Evolutionary conservation across 2,888 invertebrate species (phyloP), one percentile per base, ranked within the genome.

Genomic region (Dryococelus australis): DNA sequence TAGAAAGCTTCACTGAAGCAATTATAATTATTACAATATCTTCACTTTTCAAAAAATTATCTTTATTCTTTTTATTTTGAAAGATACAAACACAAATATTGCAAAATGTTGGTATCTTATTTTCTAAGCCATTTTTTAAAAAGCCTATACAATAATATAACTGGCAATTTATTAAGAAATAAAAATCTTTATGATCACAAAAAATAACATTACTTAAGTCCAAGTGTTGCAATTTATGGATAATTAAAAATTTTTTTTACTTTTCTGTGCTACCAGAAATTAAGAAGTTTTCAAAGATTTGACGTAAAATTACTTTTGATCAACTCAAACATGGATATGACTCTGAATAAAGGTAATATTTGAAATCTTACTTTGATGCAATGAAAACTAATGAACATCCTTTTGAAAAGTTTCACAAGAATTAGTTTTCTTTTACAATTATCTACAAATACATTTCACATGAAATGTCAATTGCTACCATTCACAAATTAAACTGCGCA

Each of bases 1-100:
- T 85, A 86, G 26, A 87, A 87, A 87, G 87, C 87, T 87, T 87
- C 87, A 86, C 43, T 87, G 87, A 86, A 87, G 87, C 87, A 80
- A 86, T 86, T 84, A 51, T 87, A 86, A 86, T 87, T 87, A 87
- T 35, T 81, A 86, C 35, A 43, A 43, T 80, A 78, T 86, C 65
- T 86, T 84, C 84, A 86, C 84, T 86, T 78, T 85, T 86, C 79
- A 43, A 65, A 85, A 85, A 78, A 85, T 87, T 83, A 80, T 80
- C 28, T 27, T 80, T 80, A 83, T 83, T 83, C 16, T 83, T 83
- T 20, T 83, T 83, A 83, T 83, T 83, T 65, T 65, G n/a, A 65
- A 65, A 65, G 65, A 65, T 65, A 65, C 65, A 65, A 65, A 65
- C 65, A 65, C 65, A 65, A 65, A 65, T 65, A 65, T 65, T 65